phyloP scores from a whole-genome alignment of 2,113 vertebrate genomes.

The Gallinago media region DNA sequence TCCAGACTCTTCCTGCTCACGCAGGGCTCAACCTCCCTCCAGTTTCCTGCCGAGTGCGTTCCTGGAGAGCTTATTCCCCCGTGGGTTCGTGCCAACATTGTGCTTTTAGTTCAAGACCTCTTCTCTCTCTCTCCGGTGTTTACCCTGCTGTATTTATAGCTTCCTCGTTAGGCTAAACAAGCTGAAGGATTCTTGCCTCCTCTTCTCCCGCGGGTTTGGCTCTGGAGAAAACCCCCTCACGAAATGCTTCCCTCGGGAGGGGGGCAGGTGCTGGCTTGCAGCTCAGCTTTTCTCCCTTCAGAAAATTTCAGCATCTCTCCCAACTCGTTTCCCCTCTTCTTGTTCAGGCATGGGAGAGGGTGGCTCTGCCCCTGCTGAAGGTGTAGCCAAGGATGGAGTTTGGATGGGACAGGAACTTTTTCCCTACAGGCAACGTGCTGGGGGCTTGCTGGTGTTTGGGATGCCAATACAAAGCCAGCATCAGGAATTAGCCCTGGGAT shows the following conservation, averaged over 20 bases:
- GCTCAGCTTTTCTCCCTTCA: background rate
- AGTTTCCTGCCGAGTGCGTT: constrained; percentile 25
- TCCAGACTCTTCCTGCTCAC: constrained; percentile 30
- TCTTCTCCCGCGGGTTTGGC: background rate
- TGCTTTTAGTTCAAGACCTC: constrained; percentile 64
- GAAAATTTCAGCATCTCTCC: background rate
- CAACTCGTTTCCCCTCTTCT: background rate
- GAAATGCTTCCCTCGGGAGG: background rate
- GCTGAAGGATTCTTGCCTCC: constrained; percentile 19
- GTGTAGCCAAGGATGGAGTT: background rate
- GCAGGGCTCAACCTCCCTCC: background rate
- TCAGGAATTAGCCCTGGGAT: constrained; percentile 42
- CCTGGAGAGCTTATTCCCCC: constrained; percentile 55
- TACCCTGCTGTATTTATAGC: constrained; percentile 58
- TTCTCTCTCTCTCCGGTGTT: constrained; percentile 5
- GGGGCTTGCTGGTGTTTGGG: background rate
- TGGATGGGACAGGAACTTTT: background rate
- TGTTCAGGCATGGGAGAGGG: background rate
- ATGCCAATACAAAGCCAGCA: constrained; percentile 6
- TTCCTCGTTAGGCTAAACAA: constrained; percentile 2
- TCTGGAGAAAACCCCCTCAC: background rate
- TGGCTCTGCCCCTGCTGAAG: background rate
- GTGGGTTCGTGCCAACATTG: constrained; percentile 59
- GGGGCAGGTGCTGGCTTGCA: background rate
- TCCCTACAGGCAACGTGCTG: fast-evolving